Base-by-base conservation (phyloP, 2,113 vertebrate species). In the Phycodurus eques region DNA sequence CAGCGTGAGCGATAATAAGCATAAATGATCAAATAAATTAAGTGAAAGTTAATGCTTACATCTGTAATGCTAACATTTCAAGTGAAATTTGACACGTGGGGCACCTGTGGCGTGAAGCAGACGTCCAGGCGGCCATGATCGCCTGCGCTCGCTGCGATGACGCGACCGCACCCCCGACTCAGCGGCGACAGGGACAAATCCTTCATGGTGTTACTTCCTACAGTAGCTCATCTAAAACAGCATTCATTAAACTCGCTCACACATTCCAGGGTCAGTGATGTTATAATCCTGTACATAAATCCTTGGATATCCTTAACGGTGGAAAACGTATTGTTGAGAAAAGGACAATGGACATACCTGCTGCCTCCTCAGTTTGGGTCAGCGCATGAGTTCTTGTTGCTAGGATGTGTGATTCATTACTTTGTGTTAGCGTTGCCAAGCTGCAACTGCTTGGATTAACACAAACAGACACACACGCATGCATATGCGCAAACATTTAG, bases 61-160 rank as follows among this genome's bases (percentile, higher is more conserved):
- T n/a, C 53, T 22, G 22, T 22, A 3, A 31, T 31, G 5, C 12
- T 27, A 31, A 59, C 10, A 59, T 59, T 14, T 59, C 13, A 59
- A 31, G 22, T 31, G 22, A 59, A 59, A 31, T 60, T 15, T 67
- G 53, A 43, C 12, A 27, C 51, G 47, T 47, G 17, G 13, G 44
- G 54, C 70, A 93, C 90, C 91, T 94, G 88, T 6, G 92, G 91
- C 79, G 96, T 93, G 67, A 93, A 91, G 85, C 82, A 92, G 76
- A 94, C 90, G 68, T 94, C 90, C 74, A 94, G 33, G 62, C 92
- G 92, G 77, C 93, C 88, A 57, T 93, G 87, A 11, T 85, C 83
- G 14, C 76, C 70, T 11, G 75, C 35, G 31, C 80, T 56, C 46
- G 43, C 47, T 0, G 76, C 63, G 22, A 93, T 83, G 65, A 91